Evolutionary conservation across 2,113 vertebrate genomes (phyloP), one percentile per base, ranked within the genome.

Genomic region (Tragelaphus imberbis): DNA sequence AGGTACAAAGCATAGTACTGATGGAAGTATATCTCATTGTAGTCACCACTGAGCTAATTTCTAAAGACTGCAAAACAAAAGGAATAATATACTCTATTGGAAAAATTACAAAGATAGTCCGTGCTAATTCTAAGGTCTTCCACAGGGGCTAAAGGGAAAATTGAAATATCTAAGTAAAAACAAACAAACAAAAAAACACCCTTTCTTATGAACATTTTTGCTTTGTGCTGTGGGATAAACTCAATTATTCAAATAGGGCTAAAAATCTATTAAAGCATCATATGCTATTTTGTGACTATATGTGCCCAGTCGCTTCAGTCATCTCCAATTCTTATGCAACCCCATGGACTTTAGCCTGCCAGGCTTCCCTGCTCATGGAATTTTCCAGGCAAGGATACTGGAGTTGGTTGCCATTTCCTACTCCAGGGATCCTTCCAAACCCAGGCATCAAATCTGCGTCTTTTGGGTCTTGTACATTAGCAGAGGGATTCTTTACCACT

Each of bases 381-480:
- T 36, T 21, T 71, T 71, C 65, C 8, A 71, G 17, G 65, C 16
- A 71, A 71, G n/a, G 36, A 71, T 21, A 36, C 8, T 21, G 17
- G 65, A 36, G 17, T 21, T 36, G 65, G 65, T 36, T 71, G 9
- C n/a, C n/a, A 36, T 36, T 36, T 11, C 17, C 9, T 71, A 71
- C 65, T 71, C 65, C 65, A 36, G n/a, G 33, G 65, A 36, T 36
- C n/a, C 65, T 21, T 71, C n/a, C 9, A 17, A 36, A 71, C 17
- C 17, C n/a, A 71, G 9, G 65, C n/a, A 71, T 36, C n/a, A 71
- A 36, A 71, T 71, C 0, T 0, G 33, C 4, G 0, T 71, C 19
- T 71, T 36, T 36, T 21, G 9, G 17, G n/a, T 71, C 65, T 71
- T 11, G 5, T 71, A n/a, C 17, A 5, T 71, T 71, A 71, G 9